phyloP scores from a whole-genome alignment of 2,797 vertebrate genomes.

The Calcarius lapponicus region DNA sequence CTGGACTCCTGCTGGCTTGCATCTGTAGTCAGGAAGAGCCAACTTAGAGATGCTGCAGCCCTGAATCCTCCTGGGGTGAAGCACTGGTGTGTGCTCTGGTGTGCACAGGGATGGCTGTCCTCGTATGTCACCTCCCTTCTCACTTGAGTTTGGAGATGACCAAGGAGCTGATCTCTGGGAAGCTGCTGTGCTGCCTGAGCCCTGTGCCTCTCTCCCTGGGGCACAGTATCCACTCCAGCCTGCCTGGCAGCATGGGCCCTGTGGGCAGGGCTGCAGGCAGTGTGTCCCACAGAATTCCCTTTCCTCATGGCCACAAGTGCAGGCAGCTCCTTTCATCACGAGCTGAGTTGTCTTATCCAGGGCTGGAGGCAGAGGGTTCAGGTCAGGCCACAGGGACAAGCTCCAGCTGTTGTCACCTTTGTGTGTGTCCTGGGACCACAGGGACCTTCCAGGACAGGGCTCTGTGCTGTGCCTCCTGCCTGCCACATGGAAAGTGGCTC shows the following conservation, averaged over 20 bases:
- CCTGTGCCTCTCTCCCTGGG: neutral
- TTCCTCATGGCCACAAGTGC: neutral
- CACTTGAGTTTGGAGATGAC: neutral
- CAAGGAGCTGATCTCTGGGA: neutral
- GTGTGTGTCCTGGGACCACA: neutral
- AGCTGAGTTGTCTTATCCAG: neutral
- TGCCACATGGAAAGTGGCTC: neutral
- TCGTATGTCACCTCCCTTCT: neutral
- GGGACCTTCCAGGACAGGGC: neutral
- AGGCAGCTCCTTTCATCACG: neutral
- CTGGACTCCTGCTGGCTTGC: fast-evolving
- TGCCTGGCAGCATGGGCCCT: neutral
- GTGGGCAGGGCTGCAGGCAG: neutral
- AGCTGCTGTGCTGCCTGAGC: neutral
- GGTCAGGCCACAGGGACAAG: neutral
- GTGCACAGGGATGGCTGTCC: fast-evolving
- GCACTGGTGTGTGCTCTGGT: fast-evolving
- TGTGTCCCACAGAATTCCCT: neutral
- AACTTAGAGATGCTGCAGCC: neutral
- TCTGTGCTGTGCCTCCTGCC: neutral
- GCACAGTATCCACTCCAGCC: neutral
- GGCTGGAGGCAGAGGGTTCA: neutral
- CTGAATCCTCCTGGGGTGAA: neutral
- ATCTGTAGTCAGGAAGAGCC: neutral
- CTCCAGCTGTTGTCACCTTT: neutral